Base-by-base conservation (phyloP, 2,797 vertebrate species). In the Fistularia commersonii region DNA sequence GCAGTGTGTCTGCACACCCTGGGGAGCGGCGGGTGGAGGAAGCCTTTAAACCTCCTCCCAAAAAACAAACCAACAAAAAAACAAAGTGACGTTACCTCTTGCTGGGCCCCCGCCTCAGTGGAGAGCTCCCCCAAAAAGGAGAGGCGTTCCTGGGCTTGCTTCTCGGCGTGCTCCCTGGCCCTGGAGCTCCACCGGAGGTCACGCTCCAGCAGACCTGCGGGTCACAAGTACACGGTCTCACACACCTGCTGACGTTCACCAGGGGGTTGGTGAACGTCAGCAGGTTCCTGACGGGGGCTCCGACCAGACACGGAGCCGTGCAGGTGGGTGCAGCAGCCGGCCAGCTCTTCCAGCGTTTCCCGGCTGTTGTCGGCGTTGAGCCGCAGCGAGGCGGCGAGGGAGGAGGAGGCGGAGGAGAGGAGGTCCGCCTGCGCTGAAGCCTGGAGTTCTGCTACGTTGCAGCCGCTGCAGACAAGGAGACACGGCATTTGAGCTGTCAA, bases 361-460 rank as follows among this genome's bases (percentile, higher is more conserved):
- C 38, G 54, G 45, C 85, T 90, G 56, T 94, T 88, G 14, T 72
- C 57, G 0, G 79, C 77, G 40, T 80, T 73, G 7, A 63, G 69
- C 10, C 65, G 83, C 64, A 97, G 86, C 8, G 93, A 90, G 10
- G 87, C 63, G 40, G 88, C 87, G n/a, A 96, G 81, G 1, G 72
- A 76, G 53, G 88, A 80, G 51, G 90, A 76, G 64, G 87, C 64
- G 42, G 84, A 80, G 72, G 64, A 63, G 54, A 93, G 73, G 13
- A 78, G 79, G 41, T 66, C 79, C 0, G 77, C 85, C 64, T 84
- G 87, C 7, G 71, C 62, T 3, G 77, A 40, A 23, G 83, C 62
- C 68, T 48, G 76, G 6, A 41, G 74, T 68, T 92, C 83, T 1
- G 88, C 65, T 6, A 82, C 61, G 2, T 71, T 70, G 61, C 89